Evolutionary conservation across 2,888 invertebrate species (phyloP), one percentile per base, ranked within the genome.

Genomic region (Stegophylla sp.): DNA sequence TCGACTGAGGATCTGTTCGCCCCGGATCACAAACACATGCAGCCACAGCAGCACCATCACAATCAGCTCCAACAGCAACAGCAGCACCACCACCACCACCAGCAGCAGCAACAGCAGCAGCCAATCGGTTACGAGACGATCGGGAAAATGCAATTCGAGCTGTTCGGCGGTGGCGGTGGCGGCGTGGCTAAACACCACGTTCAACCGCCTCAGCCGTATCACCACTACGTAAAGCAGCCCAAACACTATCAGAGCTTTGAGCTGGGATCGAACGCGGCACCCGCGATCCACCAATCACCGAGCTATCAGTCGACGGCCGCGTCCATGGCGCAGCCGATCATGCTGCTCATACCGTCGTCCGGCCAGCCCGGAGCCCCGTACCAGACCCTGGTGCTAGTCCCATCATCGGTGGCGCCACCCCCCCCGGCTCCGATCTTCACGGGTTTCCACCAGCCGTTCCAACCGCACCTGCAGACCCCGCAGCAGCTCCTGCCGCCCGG

Each of bases 321-420:
- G 15, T 23, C 77, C 15, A 12, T 48, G 5, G 56, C 41, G 5
- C 69, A 79, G 10, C 82, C 76, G 17, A 73, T 77, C 15, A 82
- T 82, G 61, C n/a, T 82, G 71, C 69, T 82, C 20, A 67, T 82
- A 82, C 82, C 72, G 9, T 71, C 76, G n/a, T 76, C 82, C 26
- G 82, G 82, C 1, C 82, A 73, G n/a, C 82, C 77, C 28, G 77
- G 51, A 2, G 73, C 77, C n/a, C 82, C 82, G 43, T 82, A 67
- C 20, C 82, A 77, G 26, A 77, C 82, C 3, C 56, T 77, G 51
- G 64, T 82, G 13, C 20, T 79, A 61, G 63, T 82, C n/a, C 82
- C 82, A n/a, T 66, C 76, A 4, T 28, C 81, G 9, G 45, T 43
- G 13, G 43, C 41, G 10, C 1, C 61, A 4, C 28, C 56, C 7